A percentile compares a stretch with the other conserved stretches of the same genome.
Evolutionary conservation across 2,888 invertebrate genomes (phyloP).

Genomic region (Athalia cordata): DNA sequence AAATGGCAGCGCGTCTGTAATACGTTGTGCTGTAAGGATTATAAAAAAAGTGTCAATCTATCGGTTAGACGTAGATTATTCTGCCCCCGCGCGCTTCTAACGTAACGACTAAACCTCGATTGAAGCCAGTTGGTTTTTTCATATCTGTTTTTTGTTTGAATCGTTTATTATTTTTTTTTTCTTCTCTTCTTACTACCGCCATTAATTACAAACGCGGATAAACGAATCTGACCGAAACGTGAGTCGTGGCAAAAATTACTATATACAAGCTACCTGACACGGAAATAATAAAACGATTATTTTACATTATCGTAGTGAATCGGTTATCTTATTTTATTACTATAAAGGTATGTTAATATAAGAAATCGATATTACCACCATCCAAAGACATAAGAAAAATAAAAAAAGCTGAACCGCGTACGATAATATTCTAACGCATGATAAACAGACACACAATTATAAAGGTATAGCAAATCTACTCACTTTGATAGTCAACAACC

Average conservation of each 20-base stretch:
- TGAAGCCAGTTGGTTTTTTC: too few species aligned
- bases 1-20: neutral
- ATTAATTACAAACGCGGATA: constrained; percentile 21
- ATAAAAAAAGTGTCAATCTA: constrained; percentile 23
- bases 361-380: too few species aligned
- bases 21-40: neutral
- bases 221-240: neutral
- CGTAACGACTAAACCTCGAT: too few species aligned
- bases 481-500: constrained; percentile 69
- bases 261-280: neutral
- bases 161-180: too few species aligned
- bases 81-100: too few species aligned
- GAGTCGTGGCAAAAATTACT: neutral
- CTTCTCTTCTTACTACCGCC: neutral
- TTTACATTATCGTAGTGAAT: too few species aligned
- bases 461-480: constrained; percentile 50
- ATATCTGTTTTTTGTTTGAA: too few species aligned
- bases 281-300: neutral
- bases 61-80: neutral
- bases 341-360: too few species aligned
- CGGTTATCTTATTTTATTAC: too few species aligned
- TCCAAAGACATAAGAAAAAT: too few species aligned
- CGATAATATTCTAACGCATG: too few species aligned
- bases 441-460: neutral
- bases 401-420: too few species aligned